Base-by-base conservation (phyloP, 2,797 vertebrate genomes). In the Phoeniculus purpureus region DNA sequence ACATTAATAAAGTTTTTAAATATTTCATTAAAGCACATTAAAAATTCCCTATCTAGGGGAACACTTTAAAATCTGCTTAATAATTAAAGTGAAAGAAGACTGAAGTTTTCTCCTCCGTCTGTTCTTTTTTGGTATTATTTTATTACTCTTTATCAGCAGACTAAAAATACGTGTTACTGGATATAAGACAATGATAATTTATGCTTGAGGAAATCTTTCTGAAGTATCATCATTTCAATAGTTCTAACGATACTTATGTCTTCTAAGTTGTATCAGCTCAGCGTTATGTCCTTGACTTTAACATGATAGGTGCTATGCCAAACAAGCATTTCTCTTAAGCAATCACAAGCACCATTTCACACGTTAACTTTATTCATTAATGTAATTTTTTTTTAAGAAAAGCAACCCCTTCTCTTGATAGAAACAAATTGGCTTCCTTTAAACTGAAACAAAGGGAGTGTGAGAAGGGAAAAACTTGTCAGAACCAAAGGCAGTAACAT, bases 21-120 rank as follows among this genome's bases (percentile, higher is more conserved):
- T 87, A 94, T 91, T 93, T 96, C 48, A 88, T 90, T 92, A 55
- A 96, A 93, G 60, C 22, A 78, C 29, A 94, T 34, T 85, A 78
- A 76, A 94, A 85, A 85, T 66, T 80, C 66, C 32, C 68, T 56
- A 59, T 45, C 75, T 50, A 34, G 34, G 37, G 59, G 29, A 94
- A 76, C 71, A 65, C 23, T 90, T 59, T 92, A 73, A 92, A 93
- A 95, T 79, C 7, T 71, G 50, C 29, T 94, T 88, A 93, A 86
- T 79, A 85, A 56, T 59, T 92, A 52, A 96, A 85, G 52, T 68
- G 54, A 32, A 37, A 81, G 70, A 91, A 51, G 45, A 60, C 13
- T 45, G 47, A 86, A 25, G 0, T 51, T 89, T 83, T 85, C 47
- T 29, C 40, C 71, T 65, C 21, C 17, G 8, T 78, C 40, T 61